Conservation (phyloP, 2,797 vertebrate genomes). For the Hydrocynus forskahlii region DNA sequence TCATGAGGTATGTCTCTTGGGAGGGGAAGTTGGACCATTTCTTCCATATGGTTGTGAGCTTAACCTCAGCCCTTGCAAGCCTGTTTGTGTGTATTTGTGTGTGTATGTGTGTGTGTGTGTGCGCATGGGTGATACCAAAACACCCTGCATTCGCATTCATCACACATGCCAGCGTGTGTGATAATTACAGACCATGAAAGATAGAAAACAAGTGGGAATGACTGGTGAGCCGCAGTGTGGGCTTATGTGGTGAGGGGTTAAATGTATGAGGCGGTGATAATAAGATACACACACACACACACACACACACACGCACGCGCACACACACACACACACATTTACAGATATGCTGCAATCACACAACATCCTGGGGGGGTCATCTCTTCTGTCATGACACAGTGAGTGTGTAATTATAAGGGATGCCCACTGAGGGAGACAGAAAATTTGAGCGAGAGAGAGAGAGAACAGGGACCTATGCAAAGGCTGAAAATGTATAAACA, state of each 20-base stretch:
- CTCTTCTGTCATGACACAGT: conserved; percentile 10
- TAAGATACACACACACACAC: background rate
- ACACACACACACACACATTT: too few species aligned
- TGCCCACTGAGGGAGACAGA: background rate
- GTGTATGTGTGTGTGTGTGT: background rate
- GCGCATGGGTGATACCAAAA: background rate
- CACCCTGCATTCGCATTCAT: background rate
- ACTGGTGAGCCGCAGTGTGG: background rate
- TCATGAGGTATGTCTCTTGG: conserved; percentile 14
- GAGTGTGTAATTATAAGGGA: conserved; percentile 6
- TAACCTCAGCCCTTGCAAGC: background rate
- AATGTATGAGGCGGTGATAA: background rate
- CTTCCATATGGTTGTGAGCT: background rate
- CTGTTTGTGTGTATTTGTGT: background rate
- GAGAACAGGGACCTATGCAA: background rate
- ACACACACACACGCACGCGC: background rate
- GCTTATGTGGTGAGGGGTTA: background rate
- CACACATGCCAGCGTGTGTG: background rate
- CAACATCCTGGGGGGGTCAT: background rate
- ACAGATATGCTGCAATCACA: background rate
- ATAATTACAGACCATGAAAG: conserved; percentile 5
- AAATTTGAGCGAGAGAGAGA: background rate
- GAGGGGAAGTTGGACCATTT: background rate
- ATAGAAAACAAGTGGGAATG: conserved; percentile 6
- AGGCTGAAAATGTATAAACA: too few species aligned